phyloP scores from a whole-genome alignment of 53 echinoderm and acorn worm species.

The Holothuria scabra region DNA sequence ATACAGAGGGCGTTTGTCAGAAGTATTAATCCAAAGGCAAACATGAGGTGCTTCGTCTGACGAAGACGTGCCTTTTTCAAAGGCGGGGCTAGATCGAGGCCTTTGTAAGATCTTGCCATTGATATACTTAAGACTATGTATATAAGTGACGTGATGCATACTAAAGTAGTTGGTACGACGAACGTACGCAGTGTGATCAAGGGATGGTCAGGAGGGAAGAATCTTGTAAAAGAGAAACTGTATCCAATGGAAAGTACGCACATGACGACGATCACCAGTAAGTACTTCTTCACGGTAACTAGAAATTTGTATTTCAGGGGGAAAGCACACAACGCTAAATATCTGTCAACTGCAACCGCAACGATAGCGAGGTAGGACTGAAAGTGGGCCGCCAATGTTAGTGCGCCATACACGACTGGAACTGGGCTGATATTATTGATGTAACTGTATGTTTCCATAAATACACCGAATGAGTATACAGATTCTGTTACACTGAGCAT shows the following conservation, averaged over 20 bases:
- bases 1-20: neutral
- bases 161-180: neutral
- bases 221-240: constrained; percentile 20
- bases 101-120: neutral
- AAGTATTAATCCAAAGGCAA: constrained; percentile 12
- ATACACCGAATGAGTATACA: neutral
- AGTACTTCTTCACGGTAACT: neutral
- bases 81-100: neutral
- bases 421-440: neutral
- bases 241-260: neutral
- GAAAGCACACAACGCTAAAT: neutral
- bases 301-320: neutral
- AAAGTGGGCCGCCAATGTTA: neutral
- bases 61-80: neutral
- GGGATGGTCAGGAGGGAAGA: neutral
- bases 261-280: neutral
- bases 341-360: constrained; percentile 6
- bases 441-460: constrained; percentile 2
- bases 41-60: constrained; percentile 18
- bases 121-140: neutral
- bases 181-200: neutral
- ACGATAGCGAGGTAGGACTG: neutral
- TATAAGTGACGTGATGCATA: neutral
- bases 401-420: neutral
- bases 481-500: neutral